Conservation (phyloP, 2,113 vertebrate genomes). For the Tylochromis polylepis region DNA sequence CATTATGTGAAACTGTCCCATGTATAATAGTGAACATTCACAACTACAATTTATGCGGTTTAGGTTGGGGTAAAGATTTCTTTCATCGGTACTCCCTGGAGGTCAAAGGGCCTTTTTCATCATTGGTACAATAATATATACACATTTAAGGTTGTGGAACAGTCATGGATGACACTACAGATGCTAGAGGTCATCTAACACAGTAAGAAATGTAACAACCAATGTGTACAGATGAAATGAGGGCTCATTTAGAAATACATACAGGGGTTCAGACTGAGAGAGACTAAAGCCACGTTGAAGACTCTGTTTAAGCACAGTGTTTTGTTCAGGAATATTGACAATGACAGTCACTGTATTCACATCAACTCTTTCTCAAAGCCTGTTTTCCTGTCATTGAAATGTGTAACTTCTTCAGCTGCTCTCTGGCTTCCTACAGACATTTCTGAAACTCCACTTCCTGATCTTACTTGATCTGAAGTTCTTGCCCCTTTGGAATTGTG, state of each 20-base stretch:
- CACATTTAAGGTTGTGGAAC: not conserved
- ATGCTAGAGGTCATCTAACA: not conserved
- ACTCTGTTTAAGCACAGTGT: fast-evolving
- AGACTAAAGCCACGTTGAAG: not conserved
- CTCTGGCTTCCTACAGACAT: not conserved
- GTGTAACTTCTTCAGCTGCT: not conserved
- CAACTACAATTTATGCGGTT: no score
- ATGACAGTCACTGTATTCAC: fast-evolving
- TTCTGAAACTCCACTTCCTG: not conserved
- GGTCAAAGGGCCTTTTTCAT: not conserved
- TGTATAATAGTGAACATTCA: no score
- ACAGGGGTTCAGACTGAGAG: not conserved
- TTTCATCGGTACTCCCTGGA: not conserved
- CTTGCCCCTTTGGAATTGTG: fast-evolving
- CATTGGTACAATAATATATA: not conserved
- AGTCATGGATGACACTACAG: not conserved
- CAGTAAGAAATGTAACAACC: not conserved
- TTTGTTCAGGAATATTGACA: not conserved
- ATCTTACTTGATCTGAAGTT: not conserved
- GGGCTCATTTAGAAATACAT: not conserved
- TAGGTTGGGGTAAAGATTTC: not conserved
- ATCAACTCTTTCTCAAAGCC: not conserved
- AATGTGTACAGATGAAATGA: not conserved
- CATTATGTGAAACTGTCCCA: not conserved
- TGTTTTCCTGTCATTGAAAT: not conserved